phyloP scores from a whole-genome alignment of 2,888 invertebrate genomes.

The Hyles lineata region DNA sequence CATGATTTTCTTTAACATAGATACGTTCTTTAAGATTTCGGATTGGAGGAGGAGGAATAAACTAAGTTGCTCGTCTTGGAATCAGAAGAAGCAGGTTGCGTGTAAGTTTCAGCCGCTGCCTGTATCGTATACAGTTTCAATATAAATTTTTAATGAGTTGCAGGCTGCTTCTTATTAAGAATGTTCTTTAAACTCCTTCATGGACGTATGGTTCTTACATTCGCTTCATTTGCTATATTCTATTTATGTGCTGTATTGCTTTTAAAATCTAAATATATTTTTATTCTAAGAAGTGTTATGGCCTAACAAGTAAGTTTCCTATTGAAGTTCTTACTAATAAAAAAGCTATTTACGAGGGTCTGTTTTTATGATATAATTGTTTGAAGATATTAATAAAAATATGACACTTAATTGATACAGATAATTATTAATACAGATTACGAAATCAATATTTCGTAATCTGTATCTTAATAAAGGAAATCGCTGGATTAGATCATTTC shows the following conservation, averaged over 20 bases:
- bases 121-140: slow-evolving; percentile 15
- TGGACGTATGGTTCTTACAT: background rate
- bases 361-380: too few relatives aligned
- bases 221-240: background rate
- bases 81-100: slow-evolving; percentile 36
- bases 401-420: too few relatives aligned
- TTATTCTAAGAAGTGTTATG: too few relatives aligned
- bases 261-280: background rate
- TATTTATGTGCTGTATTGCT: background rate
- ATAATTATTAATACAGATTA: too few relatives aligned
- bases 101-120: slow-evolving; percentile 22
- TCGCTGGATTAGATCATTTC: too few relatives aligned
- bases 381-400: too few relatives aligned
- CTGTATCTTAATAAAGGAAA: too few relatives aligned
- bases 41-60: slow-evolving; percentile 54
- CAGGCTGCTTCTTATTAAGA: slow-evolving; percentile 7
- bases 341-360: too few relatives aligned
- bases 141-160: slow-evolving; percentile 9
- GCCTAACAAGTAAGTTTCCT: too few relatives aligned
- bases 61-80: slow-evolving; percentile 59
- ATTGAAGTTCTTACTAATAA: too few relatives aligned
- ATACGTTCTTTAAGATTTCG: slow-evolving; percentile 60
- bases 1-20: slow-evolving; percentile 36
- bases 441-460: too few relatives aligned
- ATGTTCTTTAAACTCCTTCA: background rate